These are phyloP conservation scores for Sericinus montela DNA, from an alignment of 2,888 invertebrate species.

Conservation along the genomic window DNA sequence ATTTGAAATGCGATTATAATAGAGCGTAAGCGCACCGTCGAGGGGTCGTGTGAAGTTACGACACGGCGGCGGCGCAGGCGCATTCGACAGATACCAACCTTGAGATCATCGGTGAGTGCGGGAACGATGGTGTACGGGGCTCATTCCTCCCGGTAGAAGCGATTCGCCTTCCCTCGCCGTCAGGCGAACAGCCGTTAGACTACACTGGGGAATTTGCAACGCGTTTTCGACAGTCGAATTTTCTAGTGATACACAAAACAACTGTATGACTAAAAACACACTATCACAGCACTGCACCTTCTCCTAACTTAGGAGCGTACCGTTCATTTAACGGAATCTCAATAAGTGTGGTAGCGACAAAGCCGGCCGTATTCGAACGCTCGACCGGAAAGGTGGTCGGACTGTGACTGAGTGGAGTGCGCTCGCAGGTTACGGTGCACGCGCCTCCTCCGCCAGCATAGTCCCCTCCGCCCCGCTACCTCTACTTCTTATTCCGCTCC, in stretches of 20 bases:
- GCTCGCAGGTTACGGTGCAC: constrained; percentile 35
- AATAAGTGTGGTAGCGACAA: constrained; percentile 62
- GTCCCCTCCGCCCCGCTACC: constrained; percentile 31
- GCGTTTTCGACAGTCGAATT: constrained; percentile 61
- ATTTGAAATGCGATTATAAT: constrained; percentile 61
- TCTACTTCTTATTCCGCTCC: constrained; percentile 28
- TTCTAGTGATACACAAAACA: constrained; percentile 71
- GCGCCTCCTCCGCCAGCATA: constrained; percentile 42
- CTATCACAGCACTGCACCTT: constrained; percentile 74
- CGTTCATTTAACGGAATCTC: constrained; percentile 67
- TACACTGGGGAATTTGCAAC: constrained; percentile 63
- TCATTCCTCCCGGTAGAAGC: constrained; percentile 75
- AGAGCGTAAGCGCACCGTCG: constrained; percentile 52
- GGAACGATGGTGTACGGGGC: constrained; percentile 71
- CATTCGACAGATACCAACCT: constrained; percentile 57
- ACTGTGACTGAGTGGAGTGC: constrained; percentile 63
- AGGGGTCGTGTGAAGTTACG: constrained; percentile 59
- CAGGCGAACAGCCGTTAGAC: constrained; percentile 72
- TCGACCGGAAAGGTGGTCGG: constrained; percentile 69
- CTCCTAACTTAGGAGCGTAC: constrained; percentile 61
- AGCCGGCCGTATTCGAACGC: constrained; percentile 51
- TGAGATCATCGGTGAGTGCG: constrained; percentile 78
- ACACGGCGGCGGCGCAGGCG: constrained; percentile 41
- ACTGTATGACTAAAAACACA: constrained; percentile 75
- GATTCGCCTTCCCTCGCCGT: constrained; percentile 71